These are phyloP conservation scores for Dicycla oo DNA, from an alignment of 2,888 invertebrate genomes.

Conservation along the genomic window DNA sequence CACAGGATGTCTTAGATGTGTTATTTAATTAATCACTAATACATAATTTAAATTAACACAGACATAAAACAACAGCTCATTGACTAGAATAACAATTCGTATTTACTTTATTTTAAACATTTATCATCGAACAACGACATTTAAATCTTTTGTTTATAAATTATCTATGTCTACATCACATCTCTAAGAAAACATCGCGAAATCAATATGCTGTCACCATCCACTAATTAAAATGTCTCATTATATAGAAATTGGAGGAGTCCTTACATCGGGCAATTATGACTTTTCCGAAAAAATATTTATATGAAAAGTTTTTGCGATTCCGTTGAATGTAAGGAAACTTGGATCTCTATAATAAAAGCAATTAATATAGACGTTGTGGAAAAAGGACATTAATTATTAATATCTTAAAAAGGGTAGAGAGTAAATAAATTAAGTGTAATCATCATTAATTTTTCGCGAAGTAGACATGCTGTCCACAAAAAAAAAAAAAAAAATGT, in stretches of 20 bases:
- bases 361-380: neutral
- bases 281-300: neutral
- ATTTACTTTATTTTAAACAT: slow-evolving; percentile 80
- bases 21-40: slow-evolving; percentile 66
- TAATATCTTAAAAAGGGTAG: neutral
- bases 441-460: slow-evolving; percentile 1
- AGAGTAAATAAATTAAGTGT: slow-evolving; percentile 1
- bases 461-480: slow-evolving; percentile 3
- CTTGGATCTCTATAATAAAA: neutral
- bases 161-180: slow-evolving; percentile 59
- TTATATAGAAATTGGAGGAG: slow-evolving; percentile 5
- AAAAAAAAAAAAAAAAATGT: slow-evolving; percentile 5
- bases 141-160: slow-evolving; percentile 72
- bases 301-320: neutral
- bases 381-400: neutral
- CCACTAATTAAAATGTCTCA: slow-evolving; percentile 30
- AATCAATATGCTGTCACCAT: slow-evolving; percentile 52
- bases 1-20: slow-evolving; percentile 39
- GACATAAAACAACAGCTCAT: slow-evolving; percentile 84
- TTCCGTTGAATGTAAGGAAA: neutral
- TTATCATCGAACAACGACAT: slow-evolving; percentile 84
- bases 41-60: slow-evolving; percentile 79
- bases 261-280: neutral
- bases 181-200: slow-evolving; percentile 60
- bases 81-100: slow-evolving; percentile 88